Percentiles rank a stretch among this genome's conserved stretches.
Conservation (phyloP, 2,888 invertebrate genomes). For the Coleophora deauratella region DNA sequence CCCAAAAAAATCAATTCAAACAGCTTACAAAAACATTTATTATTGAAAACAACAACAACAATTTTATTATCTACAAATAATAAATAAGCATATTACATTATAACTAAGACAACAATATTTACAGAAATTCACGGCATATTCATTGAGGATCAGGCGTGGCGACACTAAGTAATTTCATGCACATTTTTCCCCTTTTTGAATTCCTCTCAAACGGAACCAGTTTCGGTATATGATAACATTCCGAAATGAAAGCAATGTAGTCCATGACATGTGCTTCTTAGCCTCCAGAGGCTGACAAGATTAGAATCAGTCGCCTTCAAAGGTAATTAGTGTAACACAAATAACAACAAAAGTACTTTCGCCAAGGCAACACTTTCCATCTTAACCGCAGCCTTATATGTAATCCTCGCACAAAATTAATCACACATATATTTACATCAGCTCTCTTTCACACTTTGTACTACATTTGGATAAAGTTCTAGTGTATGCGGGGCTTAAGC, state of each 20-base stretch:
- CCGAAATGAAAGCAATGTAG: constrained; percentile 46
- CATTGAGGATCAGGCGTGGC: background rate
- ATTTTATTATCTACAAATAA: constrained; percentile 45
- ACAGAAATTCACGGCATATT: constrained; percentile 54
- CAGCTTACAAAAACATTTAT: constrained; percentile 28
- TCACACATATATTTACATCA: constrained; percentile 40
- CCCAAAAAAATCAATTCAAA: background rate
- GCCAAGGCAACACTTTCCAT: constrained; percentile 31
- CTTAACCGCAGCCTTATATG: constrained; percentile 14
- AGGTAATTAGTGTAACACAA: constrained; percentile 48
- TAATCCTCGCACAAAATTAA: constrained; percentile 23
- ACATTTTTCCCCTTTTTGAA: background rate
- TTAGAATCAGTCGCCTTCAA: constrained; percentile 27
- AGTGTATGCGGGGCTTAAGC: constrained; percentile 51
- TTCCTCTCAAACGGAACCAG: constrained; percentile 1
- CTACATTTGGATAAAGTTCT: constrained; percentile 6
- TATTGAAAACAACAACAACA: constrained; percentile 35
- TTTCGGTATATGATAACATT: constrained; percentile 33
- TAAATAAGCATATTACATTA: constrained; percentile 56
- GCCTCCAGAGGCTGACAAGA: constrained; percentile 21
- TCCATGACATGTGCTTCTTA: constrained; percentile 27
- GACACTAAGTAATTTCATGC: too few relatives aligned
- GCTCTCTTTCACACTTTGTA: background rate
- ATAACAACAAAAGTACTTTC: constrained; percentile 31
- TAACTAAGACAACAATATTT: constrained; percentile 43